Evolutionary conservation across 2,797 vertebrate genomes (phyloP).

Genomic region (Esox lucius): DNA sequence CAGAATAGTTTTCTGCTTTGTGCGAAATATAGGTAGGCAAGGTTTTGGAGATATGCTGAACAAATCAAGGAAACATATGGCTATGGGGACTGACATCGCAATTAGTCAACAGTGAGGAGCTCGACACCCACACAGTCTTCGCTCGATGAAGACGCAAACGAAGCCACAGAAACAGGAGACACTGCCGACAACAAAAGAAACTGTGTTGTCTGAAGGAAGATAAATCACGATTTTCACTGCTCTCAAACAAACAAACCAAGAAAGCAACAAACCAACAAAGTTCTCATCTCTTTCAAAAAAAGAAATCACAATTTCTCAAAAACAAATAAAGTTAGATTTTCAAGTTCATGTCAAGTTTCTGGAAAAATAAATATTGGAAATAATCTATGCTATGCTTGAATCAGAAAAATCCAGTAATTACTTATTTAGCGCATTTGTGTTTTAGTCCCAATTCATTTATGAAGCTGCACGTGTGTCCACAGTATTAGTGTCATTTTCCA

Average conservation of each 20-base stretch:
- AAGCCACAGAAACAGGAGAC: neutral
- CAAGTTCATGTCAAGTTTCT: neutral
- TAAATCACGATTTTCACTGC: neutral
- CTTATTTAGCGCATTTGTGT: neutral
- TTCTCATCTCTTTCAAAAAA: neutral
- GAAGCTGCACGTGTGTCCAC: neutral
- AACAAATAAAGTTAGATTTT: neutral
- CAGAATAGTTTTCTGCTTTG: neutral
- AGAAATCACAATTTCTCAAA: neutral
- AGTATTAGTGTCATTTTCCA: neutral
- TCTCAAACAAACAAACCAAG: conserved; percentile 5
- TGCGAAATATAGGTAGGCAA: neutral
- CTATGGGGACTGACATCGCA: conserved; percentile 12
- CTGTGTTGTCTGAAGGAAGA: neutral
- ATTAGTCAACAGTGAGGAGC: conserved; percentile 9
- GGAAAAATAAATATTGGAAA: neutral
- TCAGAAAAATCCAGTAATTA: neutral
- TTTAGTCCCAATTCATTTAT: conserved; percentile 8
- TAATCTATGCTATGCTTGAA: neutral
- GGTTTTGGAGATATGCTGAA: conserved; percentile 6
- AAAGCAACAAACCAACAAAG: neutral
- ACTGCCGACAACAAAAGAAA: neutral
- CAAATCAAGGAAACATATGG: neutral
- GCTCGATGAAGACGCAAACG: neutral
- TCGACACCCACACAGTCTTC: neutral